Evolutionary conservation across 2,797 vertebrate species (phyloP).

Genomic region (Thalassophryne amazonica): DNA sequence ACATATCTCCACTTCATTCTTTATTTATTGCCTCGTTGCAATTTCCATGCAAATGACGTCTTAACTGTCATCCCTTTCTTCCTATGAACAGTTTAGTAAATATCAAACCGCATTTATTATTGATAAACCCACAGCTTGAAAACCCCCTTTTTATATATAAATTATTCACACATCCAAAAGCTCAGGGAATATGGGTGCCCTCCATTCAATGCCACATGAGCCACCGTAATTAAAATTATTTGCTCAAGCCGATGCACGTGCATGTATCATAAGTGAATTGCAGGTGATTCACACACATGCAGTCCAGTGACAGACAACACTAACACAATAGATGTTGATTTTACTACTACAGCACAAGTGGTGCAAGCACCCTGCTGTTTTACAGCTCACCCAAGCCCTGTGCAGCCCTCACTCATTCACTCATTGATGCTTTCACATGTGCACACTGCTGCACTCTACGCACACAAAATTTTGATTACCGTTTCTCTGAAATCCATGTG

Average conservation of each 20-base stretch:
- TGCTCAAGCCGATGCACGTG: slow-evolving; percentile 45
- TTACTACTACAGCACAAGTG: slow-evolving; percentile 73
- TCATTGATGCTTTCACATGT: slow-evolving; percentile 48
- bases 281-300: slow-evolving; percentile 57
- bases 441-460: slow-evolving; percentile 2
- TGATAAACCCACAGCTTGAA: slow-evolving; percentile 77
- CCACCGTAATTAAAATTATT: slow-evolving; percentile 67
- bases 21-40: slow-evolving; percentile 79
- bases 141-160: slow-evolving; percentile 64
- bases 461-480: slow-evolving; percentile 25
- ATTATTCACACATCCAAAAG: slow-evolving; percentile 73
- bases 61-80: slow-evolving; percentile 75
- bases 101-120: slow-evolving; percentile 83
- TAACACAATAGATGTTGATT: slow-evolving; percentile 67
- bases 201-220: slow-evolving; percentile 63
- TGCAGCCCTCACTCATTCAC: slow-evolving; percentile 43
- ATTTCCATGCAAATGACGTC: slow-evolving; percentile 79
- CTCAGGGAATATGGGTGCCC: slow-evolving; percentile 59
- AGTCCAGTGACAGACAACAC: slow-evolving; percentile 64
- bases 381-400: slow-evolving; percentile 44
- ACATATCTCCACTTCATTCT: slow-evolving; percentile 76
- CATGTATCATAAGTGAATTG: slow-evolving; percentile 50
- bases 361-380: slow-evolving; percentile 57
- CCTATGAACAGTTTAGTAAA: slow-evolving; percentile 81
- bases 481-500: slow-evolving; percentile 14